Conservation (phyloP, 2,797 vertebrate genomes). For the Gastrophryne carolinensis region DNA sequence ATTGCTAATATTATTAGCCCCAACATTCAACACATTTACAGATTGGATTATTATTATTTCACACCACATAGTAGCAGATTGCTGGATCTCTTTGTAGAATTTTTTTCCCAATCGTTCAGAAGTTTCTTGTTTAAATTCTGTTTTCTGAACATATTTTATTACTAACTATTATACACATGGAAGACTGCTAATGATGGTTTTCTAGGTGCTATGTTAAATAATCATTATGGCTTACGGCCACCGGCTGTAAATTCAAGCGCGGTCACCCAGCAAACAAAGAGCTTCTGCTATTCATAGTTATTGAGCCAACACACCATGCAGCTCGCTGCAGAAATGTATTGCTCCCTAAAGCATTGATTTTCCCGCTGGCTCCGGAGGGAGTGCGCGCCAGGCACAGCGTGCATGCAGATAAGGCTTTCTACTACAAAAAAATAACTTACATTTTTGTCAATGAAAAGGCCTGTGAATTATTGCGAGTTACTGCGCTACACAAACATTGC, state of each 20-base stretch:
- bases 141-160: too few relatives aligned
- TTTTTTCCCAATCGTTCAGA: too few relatives aligned
- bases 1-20: too few relatives aligned
- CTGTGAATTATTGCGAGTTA: not conserved
- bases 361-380: not conserved
- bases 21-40: too few relatives aligned
- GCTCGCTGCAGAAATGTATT: not conserved
- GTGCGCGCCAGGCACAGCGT: not conserved
- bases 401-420: constrained; percentile 19
- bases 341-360: constrained; percentile 9
- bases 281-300: not conserved
- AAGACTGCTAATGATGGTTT: not conserved
- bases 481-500: not conserved
- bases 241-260: not conserved
- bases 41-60: too few relatives aligned
- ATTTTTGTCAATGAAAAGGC: constrained; percentile 21
- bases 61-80: too few relatives aligned
- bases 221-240: not conserved
- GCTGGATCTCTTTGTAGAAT: too few relatives aligned
- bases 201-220: not conserved
- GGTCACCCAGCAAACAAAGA: not conserved
- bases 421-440: constrained; percentile 7
- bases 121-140: too few relatives aligned
- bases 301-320: not conserved
- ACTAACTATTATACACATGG: too few relatives aligned